Conservation (phyloP, 2,888 invertebrate genomes). For the Diarsia brunnea region DNA sequence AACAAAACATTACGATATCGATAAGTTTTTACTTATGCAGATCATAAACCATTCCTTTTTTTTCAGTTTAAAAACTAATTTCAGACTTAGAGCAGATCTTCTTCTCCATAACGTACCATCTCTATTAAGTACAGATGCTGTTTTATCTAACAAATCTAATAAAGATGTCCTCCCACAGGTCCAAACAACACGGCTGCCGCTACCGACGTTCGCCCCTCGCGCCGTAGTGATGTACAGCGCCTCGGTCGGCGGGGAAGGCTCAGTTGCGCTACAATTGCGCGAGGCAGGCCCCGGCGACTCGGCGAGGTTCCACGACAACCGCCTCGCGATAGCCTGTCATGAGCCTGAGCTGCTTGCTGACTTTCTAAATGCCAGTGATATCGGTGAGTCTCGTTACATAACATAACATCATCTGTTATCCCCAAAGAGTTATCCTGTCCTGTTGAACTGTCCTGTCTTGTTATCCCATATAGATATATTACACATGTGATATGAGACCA, state of each 20-base stretch:
- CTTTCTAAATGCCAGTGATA: constrained; percentile 92
- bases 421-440: no score
- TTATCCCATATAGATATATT: no score
- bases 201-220: constrained; percentile 90
- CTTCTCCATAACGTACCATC: not conserved
- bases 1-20: not conserved
- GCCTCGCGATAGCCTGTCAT: constrained; percentile 94
- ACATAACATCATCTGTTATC: no score
- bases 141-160: constrained; percentile 1
- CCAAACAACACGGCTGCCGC: constrained; percentile 87
- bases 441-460: no score
- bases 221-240: constrained; percentile 93
- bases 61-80: not conserved
- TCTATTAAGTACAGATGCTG: no score
- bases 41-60: not conserved
- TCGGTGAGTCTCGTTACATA: no score
- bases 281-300: constrained; percentile 90
- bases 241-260: constrained; percentile 91
- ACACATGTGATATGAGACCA: no score
- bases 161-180: constrained; percentile 73
- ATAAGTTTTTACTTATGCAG: not conserved
- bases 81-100: not conserved
- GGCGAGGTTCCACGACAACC: constrained; percentile 90
- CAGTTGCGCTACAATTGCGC: constrained; percentile 91
- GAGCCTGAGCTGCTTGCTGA: constrained; percentile 94